Base-by-base conservation (phyloP, 2,888 invertebrate species). In the Lycaena phlaeas region DNA sequence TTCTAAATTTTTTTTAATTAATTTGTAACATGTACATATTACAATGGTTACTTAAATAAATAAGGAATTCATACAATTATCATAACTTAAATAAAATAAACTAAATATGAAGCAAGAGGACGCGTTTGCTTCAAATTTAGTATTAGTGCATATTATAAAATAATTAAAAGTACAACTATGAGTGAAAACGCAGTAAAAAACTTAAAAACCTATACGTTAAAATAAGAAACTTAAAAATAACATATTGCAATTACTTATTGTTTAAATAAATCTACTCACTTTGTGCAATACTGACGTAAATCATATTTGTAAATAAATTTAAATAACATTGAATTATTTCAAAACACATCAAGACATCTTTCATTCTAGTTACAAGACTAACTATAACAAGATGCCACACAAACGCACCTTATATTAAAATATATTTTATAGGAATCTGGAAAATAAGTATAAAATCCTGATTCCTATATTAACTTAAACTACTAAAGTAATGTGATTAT, bases 21-120 rank as follows among this genome's bases (percentile, higher is more conserved):
- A 43, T 28, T 42, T 58, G 57, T 41, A 64, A 59, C 64, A 65
- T 68, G 64, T 70, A 73, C 68, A 70, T 57, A 61, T 59, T 59
- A 57, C 56, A 54, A 38, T 48, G 43, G 7, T 30, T 4, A 31
- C 10, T 22, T 39, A 25, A 22, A n/a, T 14, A 10, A 14, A 18
- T 6, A n/a, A n/a, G n/a, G n/a, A n/a, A 40, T 17, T 25, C 15
- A 31, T 12, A 15, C 14, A n/a, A 22, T 7, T 22, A 14, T 1
- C 9, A 11, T 25, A 38, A 37, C 17, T 38, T 38, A 29, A 38
- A 14, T 9, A 34, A 27, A 26, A 22, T 28, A 34, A 36, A 26
- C 43, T 61, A 64, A 67, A 68, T 64, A 52, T 66, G 65, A 67
- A 69, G 64, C 76, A 79, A 76, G 79, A 79, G 79, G 79, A 79